These are phyloP conservation scores for Cirrhinus molitorella DNA, from an alignment of 2,797 vertebrate species.

Conservation along the genomic window DNA sequence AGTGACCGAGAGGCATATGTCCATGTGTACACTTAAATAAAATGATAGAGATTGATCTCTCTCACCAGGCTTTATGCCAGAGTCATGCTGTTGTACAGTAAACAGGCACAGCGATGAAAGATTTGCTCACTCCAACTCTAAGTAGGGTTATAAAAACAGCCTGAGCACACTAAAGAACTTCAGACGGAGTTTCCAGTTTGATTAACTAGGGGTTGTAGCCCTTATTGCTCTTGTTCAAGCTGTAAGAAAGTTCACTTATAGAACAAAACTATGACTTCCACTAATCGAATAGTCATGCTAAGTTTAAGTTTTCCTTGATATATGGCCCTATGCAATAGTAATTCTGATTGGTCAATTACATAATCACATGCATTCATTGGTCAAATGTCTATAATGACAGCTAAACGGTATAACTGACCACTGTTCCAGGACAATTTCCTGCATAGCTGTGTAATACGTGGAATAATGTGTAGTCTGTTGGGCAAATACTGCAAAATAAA, in stretches of 20 bases:
- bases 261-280: not conserved
- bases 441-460: not conserved
- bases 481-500: not conserved
- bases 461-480: not conserved
- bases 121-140: slow-evolving; percentile 24
- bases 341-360: slow-evolving; percentile 6
- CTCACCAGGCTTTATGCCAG: slow-evolving; percentile 19
- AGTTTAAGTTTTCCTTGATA: not conserved
- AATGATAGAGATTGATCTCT: slow-evolving; percentile 18
- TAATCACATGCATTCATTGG: not conserved
- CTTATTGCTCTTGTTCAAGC: not conserved
- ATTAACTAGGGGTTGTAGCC: not conserved
- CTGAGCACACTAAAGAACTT: not conserved
- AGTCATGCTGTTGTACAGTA: slow-evolving; percentile 46
- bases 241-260: not conserved
- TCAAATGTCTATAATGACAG: not conserved
- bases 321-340: not conserved
- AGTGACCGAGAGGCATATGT: not conserved
- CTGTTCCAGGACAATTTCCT: not conserved
- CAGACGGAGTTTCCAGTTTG: slow-evolving; percentile 21
- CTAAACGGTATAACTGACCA: not conserved
- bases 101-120: slow-evolving; percentile 47
- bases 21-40: not conserved
- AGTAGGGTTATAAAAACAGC: slow-evolving; percentile 34
- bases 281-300: not conserved